phyloP scores from a whole-genome alignment of 2,113 vertebrate species.

The Lycocorax pyrrhopterus region DNA sequence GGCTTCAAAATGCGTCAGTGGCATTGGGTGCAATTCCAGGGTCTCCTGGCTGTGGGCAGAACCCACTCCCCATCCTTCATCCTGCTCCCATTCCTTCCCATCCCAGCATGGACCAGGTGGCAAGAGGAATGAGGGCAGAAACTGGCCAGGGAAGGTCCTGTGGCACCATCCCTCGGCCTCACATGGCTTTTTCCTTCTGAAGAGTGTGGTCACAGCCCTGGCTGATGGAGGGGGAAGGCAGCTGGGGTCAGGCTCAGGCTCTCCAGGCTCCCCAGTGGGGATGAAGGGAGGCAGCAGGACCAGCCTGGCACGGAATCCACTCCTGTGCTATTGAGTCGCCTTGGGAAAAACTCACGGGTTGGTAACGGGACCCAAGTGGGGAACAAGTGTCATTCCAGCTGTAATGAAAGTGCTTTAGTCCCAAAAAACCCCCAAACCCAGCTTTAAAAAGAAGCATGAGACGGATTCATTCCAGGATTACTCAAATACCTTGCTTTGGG shows the following conservation, averaged over 20 bases:
- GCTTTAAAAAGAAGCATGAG: slow-evolving; percentile 38
- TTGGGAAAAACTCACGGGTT: neutral
- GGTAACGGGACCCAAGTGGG: neutral
- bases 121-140: neutral
- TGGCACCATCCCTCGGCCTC: neutral
- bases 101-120: neutral
- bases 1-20: rapidly evolving
- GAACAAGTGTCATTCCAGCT: neutral
- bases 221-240: neutral
- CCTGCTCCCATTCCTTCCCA: neutral
- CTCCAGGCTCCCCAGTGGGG: neutral
- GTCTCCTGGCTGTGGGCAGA: neutral
- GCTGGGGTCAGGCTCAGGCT: neutral
- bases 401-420: neutral
- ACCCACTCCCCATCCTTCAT: neutral
- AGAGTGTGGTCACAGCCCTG: neutral
- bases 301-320: neutral
- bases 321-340: rapidly evolving
- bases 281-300: neutral
- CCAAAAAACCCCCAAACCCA: neutral
- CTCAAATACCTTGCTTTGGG: slow-evolving; percentile 55
- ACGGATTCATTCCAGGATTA: slow-evolving; percentile 57
- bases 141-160: neutral
- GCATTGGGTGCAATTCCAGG: neutral
- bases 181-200: rapidly evolving